Percentiles rank a stretch among this genome's conserved stretches.
phyloP scores from a whole-genome alignment of 2,113 vertebrate genomes.

The Sturnira hondurensis region DNA sequence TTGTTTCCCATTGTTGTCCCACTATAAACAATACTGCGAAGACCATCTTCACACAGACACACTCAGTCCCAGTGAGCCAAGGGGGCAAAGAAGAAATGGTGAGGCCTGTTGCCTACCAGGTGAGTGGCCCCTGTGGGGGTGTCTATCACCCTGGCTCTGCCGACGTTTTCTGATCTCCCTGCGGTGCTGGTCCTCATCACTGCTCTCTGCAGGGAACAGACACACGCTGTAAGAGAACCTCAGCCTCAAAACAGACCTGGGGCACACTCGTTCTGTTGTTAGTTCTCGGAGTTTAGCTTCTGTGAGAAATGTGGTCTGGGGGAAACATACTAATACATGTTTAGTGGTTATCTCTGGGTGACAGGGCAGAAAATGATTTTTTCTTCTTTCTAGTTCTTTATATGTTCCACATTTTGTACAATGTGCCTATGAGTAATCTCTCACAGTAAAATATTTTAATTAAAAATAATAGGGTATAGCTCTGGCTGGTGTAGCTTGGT shows the following conservation, averaged over 20 bases:
- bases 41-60: background rate
- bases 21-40: background rate
- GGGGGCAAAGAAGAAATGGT: background rate
- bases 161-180: background rate
- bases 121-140: background rate
- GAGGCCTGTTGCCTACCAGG: background rate
- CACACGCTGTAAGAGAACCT: conserved; percentile 1
- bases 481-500: too few relatives aligned
- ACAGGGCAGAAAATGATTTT: background rate
- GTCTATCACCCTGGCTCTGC: background rate
- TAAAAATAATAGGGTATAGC: background rate
- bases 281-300: background rate
- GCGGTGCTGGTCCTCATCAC: conserved; percentile 34
- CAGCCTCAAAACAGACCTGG: background rate
- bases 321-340: background rate
- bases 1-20: background rate
- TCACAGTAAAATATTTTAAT: background rate
- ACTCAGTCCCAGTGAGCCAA: background rate
- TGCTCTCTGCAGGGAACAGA: conserved; percentile 46
- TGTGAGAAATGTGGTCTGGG: background rate
- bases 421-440: background rate
- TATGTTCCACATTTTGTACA: background rate
- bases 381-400: background rate
- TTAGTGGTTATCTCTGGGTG: background rate
- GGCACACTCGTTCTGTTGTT: background rate